Conservation (phyloP, 2,113 vertebrate genomes). For the Sminthopsis crassicaudata region DNA sequence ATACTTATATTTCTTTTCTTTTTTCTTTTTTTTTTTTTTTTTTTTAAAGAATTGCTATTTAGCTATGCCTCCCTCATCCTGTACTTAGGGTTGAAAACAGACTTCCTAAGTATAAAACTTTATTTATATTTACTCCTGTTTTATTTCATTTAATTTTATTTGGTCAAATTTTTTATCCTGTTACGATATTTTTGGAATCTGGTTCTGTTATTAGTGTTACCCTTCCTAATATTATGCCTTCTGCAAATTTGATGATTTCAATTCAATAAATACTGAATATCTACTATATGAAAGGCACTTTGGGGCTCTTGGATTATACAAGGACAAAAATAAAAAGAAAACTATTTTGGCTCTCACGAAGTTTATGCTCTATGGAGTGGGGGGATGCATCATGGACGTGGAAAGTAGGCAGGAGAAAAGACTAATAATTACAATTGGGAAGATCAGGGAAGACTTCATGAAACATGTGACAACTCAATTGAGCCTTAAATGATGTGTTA, state of each 20-base stretch:
- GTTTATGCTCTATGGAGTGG: not conserved
- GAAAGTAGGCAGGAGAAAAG: not conserved
- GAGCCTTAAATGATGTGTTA: not conserved
- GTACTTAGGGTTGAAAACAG: not conserved
- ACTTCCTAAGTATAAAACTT: not conserved
- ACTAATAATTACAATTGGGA: not conserved
- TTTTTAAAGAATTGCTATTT: not conserved
- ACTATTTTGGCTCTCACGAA: not conserved
- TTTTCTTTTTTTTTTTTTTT: not conserved
- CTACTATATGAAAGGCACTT: conserved; percentile 24
- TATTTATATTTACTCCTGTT: not conserved
- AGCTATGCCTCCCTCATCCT: not conserved
- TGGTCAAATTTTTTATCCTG: not conserved
- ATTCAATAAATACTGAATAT: conserved; percentile 13
- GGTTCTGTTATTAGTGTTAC: not conserved
- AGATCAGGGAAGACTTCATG: not conserved
- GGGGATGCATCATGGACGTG: not conserved
- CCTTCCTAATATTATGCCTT: not conserved
- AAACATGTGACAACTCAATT: not conserved
- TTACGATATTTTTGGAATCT: not conserved
- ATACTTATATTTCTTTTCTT: not conserved
- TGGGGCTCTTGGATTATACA: conserved; percentile 5
- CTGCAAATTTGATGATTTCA: not conserved
- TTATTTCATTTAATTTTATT: not conserved
- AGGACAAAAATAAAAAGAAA: not conserved